Evolutionary conservation across 2,888 invertebrate genomes (phyloP).

Genomic region (Acanthosoma haemorrhoidale): DNA sequence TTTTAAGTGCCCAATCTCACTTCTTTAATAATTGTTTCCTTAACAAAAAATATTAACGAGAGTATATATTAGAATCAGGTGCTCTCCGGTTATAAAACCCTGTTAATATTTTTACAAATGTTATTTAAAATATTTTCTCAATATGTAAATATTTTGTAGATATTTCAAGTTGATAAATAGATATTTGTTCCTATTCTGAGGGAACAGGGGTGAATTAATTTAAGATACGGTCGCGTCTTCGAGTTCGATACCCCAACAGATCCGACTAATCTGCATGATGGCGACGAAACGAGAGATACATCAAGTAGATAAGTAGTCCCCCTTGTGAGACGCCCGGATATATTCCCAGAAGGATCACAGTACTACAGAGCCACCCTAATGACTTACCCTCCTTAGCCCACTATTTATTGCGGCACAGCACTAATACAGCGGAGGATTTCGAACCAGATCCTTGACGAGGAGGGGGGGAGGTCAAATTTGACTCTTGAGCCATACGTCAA

Average conservation of each 20-base stretch:
- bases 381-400: constrained; percentile 9
- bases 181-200: too few species aligned
- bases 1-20: too few species aligned
- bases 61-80: too few species aligned
- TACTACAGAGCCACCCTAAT: neutral
- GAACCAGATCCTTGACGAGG: neutral
- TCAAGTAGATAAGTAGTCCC: neutral
- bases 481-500: constrained; percentile 3
- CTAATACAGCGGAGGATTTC: constrained; percentile 1
- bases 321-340: neutral
- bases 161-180: too few species aligned
- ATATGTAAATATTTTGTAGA: too few species aligned
- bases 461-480: neutral
- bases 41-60: too few species aligned
- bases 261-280: neutral
- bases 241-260: neutral
- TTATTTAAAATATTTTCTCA: too few species aligned
- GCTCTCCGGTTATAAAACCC: too few species aligned
- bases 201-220: too few species aligned
- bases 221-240: too few species aligned
- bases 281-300: neutral
- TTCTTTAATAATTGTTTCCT: too few species aligned
- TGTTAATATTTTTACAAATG: too few species aligned
- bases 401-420: neutral
- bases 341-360: neutral